Base-by-base conservation (phyloP, 2,113 vertebrate species). In the Amazona guildingii region DNA sequence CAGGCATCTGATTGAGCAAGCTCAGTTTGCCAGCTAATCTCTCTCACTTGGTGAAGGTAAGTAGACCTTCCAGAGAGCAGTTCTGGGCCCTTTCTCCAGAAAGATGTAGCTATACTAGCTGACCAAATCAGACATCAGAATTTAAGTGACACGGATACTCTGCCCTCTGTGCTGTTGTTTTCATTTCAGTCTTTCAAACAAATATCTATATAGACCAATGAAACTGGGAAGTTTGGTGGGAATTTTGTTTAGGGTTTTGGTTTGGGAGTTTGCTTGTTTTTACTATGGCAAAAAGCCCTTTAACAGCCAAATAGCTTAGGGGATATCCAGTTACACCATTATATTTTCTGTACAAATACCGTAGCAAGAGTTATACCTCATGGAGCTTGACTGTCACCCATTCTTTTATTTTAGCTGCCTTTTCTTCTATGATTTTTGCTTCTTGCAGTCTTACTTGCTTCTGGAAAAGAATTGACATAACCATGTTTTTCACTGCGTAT, bases 351-450 rank as follows among this genome's bases (percentile, higher is more conserved):
- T 46, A 5, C 51, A 93, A 52, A 46, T 75, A 92, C 4, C 61
- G n/a, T 59, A 94, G 54, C 77, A 95, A 80, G 31, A 88, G 13
- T 89, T 92, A 84, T 98, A 99, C 99, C 99, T 99, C 99, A 69
- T 98, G 98, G 90, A 99, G 97, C 96, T 99, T 99, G 93, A 98
- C 96, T 95, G 99, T 99, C 97, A 99, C 99, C 99, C 99, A 99
- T 96, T 99, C 99, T 97, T 99, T 99, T 97, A 99, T 99, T 96
- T 99, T 99, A 52, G 99, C 99, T 79, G 99, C 99, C 98, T 99
- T 99, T 93, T 99, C 99, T 97, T 99, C 99, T 97, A 99, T 99
- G 35, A 99, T 98, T 98, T 99, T 99, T 96, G 99, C 98, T 94
- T 99, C 99, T 98, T 99, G 99, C 52, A 98, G 97, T 97, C 99